Percentiles rank a stretch among this genome's conserved stretches.
Evolutionary conservation across 2,888 invertebrate genomes (phyloP).

Genomic region (Paralinhomoeus sp.): DNA sequence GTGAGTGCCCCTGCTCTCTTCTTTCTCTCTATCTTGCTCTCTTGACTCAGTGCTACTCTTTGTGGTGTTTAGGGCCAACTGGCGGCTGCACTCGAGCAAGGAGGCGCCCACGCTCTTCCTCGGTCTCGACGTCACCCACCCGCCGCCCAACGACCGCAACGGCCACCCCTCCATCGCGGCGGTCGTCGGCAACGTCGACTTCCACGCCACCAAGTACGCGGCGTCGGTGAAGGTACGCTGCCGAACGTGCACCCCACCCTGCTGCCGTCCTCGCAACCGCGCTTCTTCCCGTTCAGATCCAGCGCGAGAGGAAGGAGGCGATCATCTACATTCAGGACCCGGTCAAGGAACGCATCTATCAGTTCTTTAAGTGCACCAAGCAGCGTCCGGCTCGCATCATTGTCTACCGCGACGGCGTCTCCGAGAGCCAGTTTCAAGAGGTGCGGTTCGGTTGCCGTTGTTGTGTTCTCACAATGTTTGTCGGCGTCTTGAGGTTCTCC

Average conservation of each 20-base stretch:
- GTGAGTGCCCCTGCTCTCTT: too few relatives aligned
- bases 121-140: constrained; percentile 78
- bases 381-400: constrained; percentile 11
- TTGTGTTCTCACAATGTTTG: too few relatives aligned
- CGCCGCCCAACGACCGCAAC: constrained; percentile 26
- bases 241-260: too few relatives aligned
- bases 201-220: constrained; percentile 14
- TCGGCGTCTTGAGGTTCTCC: constrained; percentile 2
- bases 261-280: too few relatives aligned
- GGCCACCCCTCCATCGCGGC: constrained; percentile 36
- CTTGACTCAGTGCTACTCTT: too few relatives aligned
- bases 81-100: too few relatives aligned
- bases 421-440: constrained; percentile 12
- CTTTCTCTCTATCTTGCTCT: too few relatives aligned
- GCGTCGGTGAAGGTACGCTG: constrained; percentile 53
- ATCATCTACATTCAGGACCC: constrained; percentile 2
- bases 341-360: constrained; percentile 5
- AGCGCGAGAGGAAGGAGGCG: neutral
- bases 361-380: constrained; percentile 3
- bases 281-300: too few relatives aligned
- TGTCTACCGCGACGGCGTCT: constrained; percentile 16
- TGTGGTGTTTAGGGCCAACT: too few relatives aligned
- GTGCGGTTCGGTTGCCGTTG: too few relatives aligned
- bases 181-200: constrained; percentile 26
- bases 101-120: constrained; percentile 41